phyloP scores from a whole-genome alignment of 2,113 vertebrate species.

The Pteropus alecto region DNA sequence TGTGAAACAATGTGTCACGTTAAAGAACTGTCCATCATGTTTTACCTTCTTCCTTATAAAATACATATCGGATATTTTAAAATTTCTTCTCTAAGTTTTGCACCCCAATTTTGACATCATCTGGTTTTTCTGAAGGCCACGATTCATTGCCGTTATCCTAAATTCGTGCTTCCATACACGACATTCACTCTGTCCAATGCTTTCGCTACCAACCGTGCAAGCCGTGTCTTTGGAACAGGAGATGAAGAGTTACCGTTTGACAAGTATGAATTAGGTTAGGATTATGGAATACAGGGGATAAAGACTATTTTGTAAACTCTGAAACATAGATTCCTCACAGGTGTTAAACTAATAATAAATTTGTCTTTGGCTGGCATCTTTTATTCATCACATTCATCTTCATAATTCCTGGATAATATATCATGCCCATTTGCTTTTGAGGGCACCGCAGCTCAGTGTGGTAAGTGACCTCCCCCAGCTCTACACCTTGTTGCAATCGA shows the following conservation, averaged over 20 bases:
- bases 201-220: background rate
- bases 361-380: background rate
- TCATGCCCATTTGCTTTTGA: background rate
- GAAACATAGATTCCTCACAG: background rate
- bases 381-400: background rate
- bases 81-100: background rate
- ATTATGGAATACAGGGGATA: background rate
- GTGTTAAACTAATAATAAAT: conserved; percentile 1
- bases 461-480: background rate
- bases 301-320: background rate
- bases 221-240: background rate
- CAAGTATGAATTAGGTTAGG: background rate
- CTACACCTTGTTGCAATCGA: background rate
- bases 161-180: background rate
- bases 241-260: background rate
- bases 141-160: background rate
- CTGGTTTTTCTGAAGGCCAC: background rate
- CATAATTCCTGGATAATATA: background rate
- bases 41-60: background rate
- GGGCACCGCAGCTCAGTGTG: background rate
- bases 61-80: background rate
- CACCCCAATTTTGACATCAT: background rate
- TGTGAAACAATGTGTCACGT: background rate
- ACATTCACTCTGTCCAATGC: background rate
- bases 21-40: background rate